A percentile compares a stretch with the other conserved stretches of the same genome.
These are phyloP conservation scores for Phoebastria nigripes DNA, from an alignment of 2,797 vertebrate species.

Conservation along the genomic window DNA sequence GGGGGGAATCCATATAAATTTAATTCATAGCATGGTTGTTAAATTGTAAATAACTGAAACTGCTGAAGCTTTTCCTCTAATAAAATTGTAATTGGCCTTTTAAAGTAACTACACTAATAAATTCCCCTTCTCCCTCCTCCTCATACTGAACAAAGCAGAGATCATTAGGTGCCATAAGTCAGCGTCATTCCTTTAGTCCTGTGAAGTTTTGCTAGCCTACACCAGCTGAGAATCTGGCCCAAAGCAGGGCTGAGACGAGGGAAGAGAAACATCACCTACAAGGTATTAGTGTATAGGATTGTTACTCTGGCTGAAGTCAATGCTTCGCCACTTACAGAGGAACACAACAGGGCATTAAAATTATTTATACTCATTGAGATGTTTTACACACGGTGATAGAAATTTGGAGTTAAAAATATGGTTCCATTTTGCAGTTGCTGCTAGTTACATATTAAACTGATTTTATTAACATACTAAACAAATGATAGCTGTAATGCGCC, in stretches of 20 bases:
- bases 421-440: background rate
- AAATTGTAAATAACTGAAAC: slow-evolving; percentile 36
- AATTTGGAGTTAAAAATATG: background rate
- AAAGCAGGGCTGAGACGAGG: background rate
- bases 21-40: background rate
- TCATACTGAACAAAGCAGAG: background rate
- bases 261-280: background rate
- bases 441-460: background rate
- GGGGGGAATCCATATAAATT: background rate
- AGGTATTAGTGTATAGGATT: rapidly evolving
- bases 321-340: background rate
- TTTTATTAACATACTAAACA: background rate
- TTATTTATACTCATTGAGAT: background rate
- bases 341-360: background rate
- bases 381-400: background rate
- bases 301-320: background rate
- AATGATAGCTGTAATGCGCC: background rate
- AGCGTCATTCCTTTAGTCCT: background rate
- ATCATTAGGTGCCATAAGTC: background rate
- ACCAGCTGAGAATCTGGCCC: background rate
- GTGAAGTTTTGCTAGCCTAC: background rate
- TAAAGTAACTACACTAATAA: slow-evolving; percentile 31
- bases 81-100: slow-evolving; percentile 43
- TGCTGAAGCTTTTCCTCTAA: slow-evolving; percentile 19
- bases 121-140: background rate